Conservation (phyloP, 2,113 vertebrate genomes). For the Mungos mungo region DNA sequence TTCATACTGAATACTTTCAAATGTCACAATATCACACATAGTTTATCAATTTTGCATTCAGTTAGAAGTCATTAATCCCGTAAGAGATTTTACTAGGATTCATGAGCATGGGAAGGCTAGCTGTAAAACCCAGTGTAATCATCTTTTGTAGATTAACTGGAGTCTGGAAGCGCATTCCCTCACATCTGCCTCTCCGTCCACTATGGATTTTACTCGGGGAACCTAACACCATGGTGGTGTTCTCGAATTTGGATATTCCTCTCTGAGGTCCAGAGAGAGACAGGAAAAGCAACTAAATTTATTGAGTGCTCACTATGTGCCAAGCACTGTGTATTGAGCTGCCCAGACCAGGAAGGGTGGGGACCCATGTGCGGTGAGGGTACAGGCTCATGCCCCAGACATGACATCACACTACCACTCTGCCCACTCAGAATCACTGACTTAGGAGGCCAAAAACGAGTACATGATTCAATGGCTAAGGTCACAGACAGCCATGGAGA, state of each 20-base stretch:
- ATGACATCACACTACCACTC: slow-evolving; percentile 68
- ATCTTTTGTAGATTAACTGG: background rate
- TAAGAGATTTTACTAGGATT: background rate
- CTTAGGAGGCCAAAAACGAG: slow-evolving; percentile 64
- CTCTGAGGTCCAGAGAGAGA: slow-evolving; percentile 5
- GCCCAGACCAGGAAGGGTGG: slow-evolving; percentile 73
- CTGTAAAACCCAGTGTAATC: background rate
- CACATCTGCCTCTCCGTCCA: background rate
- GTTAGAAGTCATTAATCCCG: slow-evolving; percentile 8
- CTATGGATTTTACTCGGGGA: background rate
- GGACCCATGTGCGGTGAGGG: slow-evolving; percentile 35
- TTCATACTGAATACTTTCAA: background rate
- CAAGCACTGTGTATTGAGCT: slow-evolving; percentile 66
- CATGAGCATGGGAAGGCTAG: background rate
- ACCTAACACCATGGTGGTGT: background rate
- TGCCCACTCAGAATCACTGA: slow-evolving; percentile 43
- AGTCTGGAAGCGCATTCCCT: background rate
- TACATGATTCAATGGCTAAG: slow-evolving; percentile 56
- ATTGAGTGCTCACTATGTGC: slow-evolving; percentile 53
- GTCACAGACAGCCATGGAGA: slow-evolving; percentile 44
- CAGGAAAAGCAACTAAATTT: slow-evolving; percentile 69
- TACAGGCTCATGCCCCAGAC: slow-evolving; percentile 69
- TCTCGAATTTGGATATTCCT: slow-evolving; percentile 29
- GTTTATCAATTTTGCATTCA: slow-evolving; percentile 9
- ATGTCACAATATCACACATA: background rate